Evolutionary conservation across 1,140 invertebrate genomes (phyloP), one percentile per base, ranked within the genome.

Genomic region (Aradophagus sp.): DNA sequence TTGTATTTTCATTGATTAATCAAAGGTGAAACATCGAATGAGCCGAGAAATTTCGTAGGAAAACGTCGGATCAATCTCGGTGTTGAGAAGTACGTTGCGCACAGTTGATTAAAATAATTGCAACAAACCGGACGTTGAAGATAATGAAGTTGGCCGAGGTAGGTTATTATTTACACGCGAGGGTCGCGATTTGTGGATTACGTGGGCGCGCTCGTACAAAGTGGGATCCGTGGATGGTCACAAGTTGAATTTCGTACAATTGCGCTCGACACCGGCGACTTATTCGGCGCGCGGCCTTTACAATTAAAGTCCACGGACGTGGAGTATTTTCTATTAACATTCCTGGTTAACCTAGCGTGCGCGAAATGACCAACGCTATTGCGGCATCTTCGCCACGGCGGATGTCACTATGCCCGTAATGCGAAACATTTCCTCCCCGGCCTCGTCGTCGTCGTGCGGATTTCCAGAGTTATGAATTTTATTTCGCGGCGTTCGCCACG

Each of bases 311-410:
- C 72, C 67, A 56, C 73, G 58, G 77, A 77, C 76, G 75, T 62
- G 70, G 79, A 80, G 77, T 75, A 83, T 83, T 83, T 83, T 82
- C 81, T 81, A 83, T 82, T 81, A 83, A 82, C 79, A 83, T 83
- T 81, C 81, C 75, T 78, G 75, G 79, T 77, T 80, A 82, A 81
- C 77, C 80, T 73, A 75, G 58, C 76, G 48, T 70, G 71, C 69
- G 72, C 70, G 73, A 80, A 81, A 82, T 81, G 78, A 81, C 77
- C 79, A 77, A 65, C 71, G 71, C 74, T 73, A 75, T 79, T 69
- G 73, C 61, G 71, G 74, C 47, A 36, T 56, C 52, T 67, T 66
- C 56, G 70, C 56, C 56, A 52, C 55, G 17, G 58, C 23, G 34
- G 31, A 53, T 63, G 58, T 63, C 62, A 61, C 47, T 53, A 31